Conservation (phyloP, 2,113 vertebrate species). For the Pampusana beccarii region DNA sequence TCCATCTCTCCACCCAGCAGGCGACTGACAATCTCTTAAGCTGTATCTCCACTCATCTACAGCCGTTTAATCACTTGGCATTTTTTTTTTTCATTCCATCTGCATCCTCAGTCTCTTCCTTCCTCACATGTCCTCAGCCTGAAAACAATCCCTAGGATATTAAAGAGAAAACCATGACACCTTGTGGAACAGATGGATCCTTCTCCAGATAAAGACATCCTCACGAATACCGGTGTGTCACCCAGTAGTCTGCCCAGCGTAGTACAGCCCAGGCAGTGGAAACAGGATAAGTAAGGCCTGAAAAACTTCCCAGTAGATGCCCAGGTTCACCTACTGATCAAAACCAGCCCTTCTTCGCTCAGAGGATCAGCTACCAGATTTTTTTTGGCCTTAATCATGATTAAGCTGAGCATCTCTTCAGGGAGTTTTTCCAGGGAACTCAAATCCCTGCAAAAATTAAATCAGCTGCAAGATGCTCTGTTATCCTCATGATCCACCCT, state of each 20-base stretch:
- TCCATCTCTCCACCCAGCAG: conserved; percentile 22
- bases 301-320: neutral
- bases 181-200: conserved; percentile 30
- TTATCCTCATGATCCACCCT: neutral
- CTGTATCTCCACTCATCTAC: conserved; percentile 10
- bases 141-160: conserved; percentile 40
- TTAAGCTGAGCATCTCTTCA: conserved; percentile 25
- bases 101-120: conserved; percentile 43
- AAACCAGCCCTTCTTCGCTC: neutral
- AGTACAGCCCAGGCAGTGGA: neutral
- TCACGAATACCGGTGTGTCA: neutral
- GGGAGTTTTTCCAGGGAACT: conserved; percentile 16
- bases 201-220: neutral
- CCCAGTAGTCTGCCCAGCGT: neutral
- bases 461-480: neutral
- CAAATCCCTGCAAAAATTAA: conserved; percentile 43
- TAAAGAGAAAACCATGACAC: conserved; percentile 61
- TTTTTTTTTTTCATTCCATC: conserved; percentile 40
- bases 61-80: conserved; percentile 21
- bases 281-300: neutral
- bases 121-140: conserved; percentile 9
- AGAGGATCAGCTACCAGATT: conserved; percentile 44
- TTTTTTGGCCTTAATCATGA: conserved; percentile 53
- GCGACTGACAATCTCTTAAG: conserved; percentile 28
- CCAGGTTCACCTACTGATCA: neutral